Conservation (phyloP, 2,797 vertebrate genomes). For the Sebastes taczanowskii region DNA sequence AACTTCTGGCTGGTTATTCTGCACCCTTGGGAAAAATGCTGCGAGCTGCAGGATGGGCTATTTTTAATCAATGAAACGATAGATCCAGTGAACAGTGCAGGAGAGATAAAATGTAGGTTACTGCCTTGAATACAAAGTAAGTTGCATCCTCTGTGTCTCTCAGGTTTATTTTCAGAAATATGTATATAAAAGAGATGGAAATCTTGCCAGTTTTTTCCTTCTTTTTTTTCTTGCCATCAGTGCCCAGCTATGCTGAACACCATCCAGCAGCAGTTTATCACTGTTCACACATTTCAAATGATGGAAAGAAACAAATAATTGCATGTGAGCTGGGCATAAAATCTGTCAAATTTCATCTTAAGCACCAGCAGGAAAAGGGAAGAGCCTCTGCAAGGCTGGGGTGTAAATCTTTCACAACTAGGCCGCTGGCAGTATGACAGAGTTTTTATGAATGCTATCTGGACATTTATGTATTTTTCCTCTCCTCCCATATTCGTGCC, state of each 20-base stretch:
- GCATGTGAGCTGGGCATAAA: slow-evolving; percentile 23
- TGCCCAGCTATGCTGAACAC: slow-evolving; percentile 9
- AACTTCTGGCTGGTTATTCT: slow-evolving; percentile 34
- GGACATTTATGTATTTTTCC: slow-evolving; percentile 55
- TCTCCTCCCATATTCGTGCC: slow-evolving; percentile 35
- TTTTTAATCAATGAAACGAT: slow-evolving; percentile 68
- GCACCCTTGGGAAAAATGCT: slow-evolving; percentile 34
- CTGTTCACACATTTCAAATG: slow-evolving; percentile 42
- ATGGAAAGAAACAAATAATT: slow-evolving; percentile 56
- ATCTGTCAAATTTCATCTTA: slow-evolving; percentile 40
- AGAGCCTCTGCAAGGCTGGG: slow-evolving; percentile 27
- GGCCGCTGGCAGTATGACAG: slow-evolving; percentile 34
- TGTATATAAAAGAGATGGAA: not conserved
- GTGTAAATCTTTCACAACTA: slow-evolving; percentile 58
- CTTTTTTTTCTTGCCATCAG: not conserved
- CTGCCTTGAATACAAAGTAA: slow-evolving; percentile 57
- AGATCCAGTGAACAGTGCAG: slow-evolving; percentile 39
- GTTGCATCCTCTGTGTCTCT: slow-evolving; percentile 28
- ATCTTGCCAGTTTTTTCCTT: not conserved
- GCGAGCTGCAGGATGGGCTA: slow-evolving; percentile 51
- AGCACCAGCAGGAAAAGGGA: slow-evolving; percentile 12
- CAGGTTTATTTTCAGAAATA: slow-evolving; percentile 21
- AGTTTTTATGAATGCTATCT: slow-evolving; percentile 61
- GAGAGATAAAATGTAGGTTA: slow-evolving; percentile 36
- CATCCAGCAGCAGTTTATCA: slow-evolving; percentile 47